A percentile compares a stretch with the other conserved stretches of the same genome.
These are phyloP conservation scores for Mimachlamys varia DNA, from an alignment of 2,888 invertebrate genomes.

Conservation along the genomic window DNA sequence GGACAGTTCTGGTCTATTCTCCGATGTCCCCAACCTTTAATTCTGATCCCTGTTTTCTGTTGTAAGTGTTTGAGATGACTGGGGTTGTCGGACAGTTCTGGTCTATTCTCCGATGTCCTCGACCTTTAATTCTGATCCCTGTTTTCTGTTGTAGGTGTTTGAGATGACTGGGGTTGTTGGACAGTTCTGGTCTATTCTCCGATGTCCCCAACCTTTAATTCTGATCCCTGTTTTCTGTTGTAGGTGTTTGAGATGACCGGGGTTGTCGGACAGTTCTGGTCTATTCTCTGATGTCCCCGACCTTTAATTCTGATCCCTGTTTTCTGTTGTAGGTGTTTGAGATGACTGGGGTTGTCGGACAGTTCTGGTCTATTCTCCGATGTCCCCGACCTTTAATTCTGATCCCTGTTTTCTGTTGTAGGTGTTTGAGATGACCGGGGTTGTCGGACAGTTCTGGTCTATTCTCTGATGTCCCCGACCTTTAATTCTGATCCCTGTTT, in stretches of 20 bases:
- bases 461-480: slow-evolving; percentile 97
- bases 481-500: slow-evolving; percentile 97
- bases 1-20: slow-evolving; percentile 91
- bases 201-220: slow-evolving; percentile 97
- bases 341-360: slow-evolving; percentile 83
- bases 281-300: slow-evolving; percentile 95
- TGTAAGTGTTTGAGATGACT: slow-evolving; percentile 93
- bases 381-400: slow-evolving; percentile 98
- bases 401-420: slow-evolving; percentile 97
- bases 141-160: slow-evolving; percentile 96
- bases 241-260: slow-evolving; percentile 92
- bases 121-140: slow-evolving; percentile 98
- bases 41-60: slow-evolving; percentile 99
- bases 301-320: slow-evolving; percentile 99
- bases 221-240: slow-evolving; percentile 99
- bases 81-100: slow-evolving; percentile 84
- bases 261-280: slow-evolving; percentile 85
- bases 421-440: slow-evolving; percentile 91
- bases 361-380: slow-evolving; percentile 93
- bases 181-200: slow-evolving; percentile 91
- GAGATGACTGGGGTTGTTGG: slow-evolving; percentile 86
- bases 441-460: slow-evolving; percentile 87
- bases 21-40: slow-evolving; percentile 96
- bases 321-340: slow-evolving; percentile 96
- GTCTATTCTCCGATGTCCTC: slow-evolving; percentile 95